A percentile compares a stretch with the other conserved stretches of the same genome.
Conservation (phyloP, 1,140 invertebrate genomes). For the Drosophila sucinea region DNA sequence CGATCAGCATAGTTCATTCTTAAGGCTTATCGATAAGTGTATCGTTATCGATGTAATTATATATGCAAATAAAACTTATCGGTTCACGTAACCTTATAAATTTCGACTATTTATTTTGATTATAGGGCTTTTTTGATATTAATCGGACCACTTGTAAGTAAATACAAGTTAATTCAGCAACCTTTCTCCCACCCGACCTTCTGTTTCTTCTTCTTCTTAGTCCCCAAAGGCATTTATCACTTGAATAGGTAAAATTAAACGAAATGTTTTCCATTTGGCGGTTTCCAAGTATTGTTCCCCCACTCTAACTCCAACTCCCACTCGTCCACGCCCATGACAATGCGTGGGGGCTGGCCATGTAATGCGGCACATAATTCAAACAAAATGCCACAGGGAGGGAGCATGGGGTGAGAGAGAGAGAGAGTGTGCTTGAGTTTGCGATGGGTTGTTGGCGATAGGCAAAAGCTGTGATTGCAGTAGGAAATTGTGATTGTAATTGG, state of each 20-base stretch:
- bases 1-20: too few species aligned
- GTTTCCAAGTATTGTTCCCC: neutral
- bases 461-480: constrained; percentile 28
- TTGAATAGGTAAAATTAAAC: neutral
- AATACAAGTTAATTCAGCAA: too few species aligned
- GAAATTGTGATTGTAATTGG: constrained; percentile 46
- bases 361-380: constrained; percentile 77
- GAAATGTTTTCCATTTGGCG: constrained; percentile 1
- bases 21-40: too few species aligned
- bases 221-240: too few species aligned
- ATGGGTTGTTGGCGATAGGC: constrained; percentile 16
- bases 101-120: too few species aligned
- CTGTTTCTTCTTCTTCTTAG: too few species aligned
- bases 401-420: constrained; percentile 6
- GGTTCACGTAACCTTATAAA: too few species aligned
- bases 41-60: too few species aligned
- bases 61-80: too few species aligned
- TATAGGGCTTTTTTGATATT: too few species aligned
- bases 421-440: neutral
- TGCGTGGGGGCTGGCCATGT: constrained; percentile 29
- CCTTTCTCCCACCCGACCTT: too few species aligned
- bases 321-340: neutral
- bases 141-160: too few species aligned
- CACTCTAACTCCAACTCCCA: neutral
- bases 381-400: constrained; percentile 38